Conservation (phyloP, 1,140 invertebrate species). For the Apis cerana region DNA sequence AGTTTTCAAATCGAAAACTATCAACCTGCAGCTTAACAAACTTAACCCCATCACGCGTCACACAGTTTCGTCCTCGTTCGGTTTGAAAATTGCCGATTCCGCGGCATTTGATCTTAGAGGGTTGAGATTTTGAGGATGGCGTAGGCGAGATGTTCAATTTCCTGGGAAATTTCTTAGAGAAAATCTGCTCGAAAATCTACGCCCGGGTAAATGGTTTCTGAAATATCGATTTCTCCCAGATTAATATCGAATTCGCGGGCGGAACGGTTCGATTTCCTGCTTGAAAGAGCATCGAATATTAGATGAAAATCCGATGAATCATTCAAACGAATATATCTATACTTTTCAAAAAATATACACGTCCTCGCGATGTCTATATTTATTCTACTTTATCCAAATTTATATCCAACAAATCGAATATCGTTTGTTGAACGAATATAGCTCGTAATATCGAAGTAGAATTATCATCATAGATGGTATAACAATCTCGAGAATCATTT, state of each 20-base stretch:
- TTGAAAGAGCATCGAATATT: constrained; percentile 6
- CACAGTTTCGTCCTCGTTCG: no score
- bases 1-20: no score
- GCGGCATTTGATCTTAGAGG: neutral
- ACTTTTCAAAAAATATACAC: neutral
- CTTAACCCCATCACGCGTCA: neutral
- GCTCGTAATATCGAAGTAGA: neutral
- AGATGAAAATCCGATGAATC: neutral
- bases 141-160: neutral
- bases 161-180: constrained; percentile 13
- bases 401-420: no score
- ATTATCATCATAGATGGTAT: no score
- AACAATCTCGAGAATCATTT: neutral
- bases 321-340: neutral
- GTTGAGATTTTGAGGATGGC: neutral
- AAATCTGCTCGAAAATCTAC: neutral
- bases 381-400: no score
- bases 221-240: constrained; percentile 15
- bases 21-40: no score
- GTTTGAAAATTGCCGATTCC: neutral
- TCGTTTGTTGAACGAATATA: no score
- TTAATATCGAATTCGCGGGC: constrained; percentile 1
- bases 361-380: no score
- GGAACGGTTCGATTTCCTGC: constrained; percentile 18
- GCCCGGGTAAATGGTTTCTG: neutral